phyloP scores from a whole-genome alignment of 2,888 invertebrate genomes.

The Ellobium chinense region DNA sequence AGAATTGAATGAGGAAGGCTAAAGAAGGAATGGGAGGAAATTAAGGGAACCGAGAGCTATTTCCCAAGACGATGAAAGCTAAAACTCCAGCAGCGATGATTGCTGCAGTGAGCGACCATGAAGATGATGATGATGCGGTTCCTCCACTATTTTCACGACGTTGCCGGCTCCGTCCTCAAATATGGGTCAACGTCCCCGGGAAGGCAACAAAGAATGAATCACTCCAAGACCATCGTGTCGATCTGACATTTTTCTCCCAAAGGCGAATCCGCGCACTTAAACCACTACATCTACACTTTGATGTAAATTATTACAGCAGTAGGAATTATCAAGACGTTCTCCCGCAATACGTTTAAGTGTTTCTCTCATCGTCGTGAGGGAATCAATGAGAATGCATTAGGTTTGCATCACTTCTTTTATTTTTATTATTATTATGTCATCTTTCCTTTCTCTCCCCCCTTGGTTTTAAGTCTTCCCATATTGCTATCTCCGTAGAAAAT shows the following conservation, averaged over 20 bases:
- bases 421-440: no score
- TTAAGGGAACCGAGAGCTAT: no score
- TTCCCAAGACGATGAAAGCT: no score
- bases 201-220: slow-evolving; percentile 6
- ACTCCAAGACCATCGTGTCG: neutral
- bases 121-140: no score
- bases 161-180: neutral
- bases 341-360: slow-evolving; percentile 20
- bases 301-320: slow-evolving; percentile 22
- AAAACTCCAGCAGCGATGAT: no score
- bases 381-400: slow-evolving; percentile 30
- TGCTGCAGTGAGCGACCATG: no score
- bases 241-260: slow-evolving; percentile 7
- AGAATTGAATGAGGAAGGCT: no score
- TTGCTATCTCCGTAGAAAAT: slow-evolving; percentile 10
- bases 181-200: neutral
- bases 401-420: slow-evolving; percentile 17
- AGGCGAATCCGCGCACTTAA: slow-evolving; percentile 14
- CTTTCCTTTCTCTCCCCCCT: neutral
- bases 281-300: slow-evolving; percentile 31
- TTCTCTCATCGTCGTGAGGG: neutral
- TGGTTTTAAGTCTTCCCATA: slow-evolving; percentile 16
- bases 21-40: no score
- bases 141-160: no score
- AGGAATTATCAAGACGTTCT: slow-evolving; percentile 13